Evolutionary conservation across 1,140 invertebrate species (phyloP).

Genomic region (Nixonia krombeini): DNA sequence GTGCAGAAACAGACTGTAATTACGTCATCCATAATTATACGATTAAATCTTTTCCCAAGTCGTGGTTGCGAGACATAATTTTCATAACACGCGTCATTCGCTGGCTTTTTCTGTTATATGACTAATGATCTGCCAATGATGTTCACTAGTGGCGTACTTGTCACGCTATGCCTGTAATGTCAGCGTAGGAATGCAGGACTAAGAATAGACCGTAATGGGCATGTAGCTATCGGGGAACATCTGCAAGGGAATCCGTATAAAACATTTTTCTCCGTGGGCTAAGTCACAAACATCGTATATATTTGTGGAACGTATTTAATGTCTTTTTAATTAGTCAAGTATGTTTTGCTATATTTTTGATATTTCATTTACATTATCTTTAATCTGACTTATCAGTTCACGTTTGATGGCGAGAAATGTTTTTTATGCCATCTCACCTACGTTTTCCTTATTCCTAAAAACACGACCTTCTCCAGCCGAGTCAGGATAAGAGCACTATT

Average conservation of each 20-base stretch:
- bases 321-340: background rate
- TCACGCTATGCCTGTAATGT: conserved; percentile 30
- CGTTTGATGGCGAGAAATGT: too few species aligned
- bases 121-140: conserved; percentile 41
- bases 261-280: conserved; percentile 9
- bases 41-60: conserved; percentile 24
- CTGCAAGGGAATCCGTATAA: conserved; percentile 16
- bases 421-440: too few species aligned
- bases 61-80: conserved; percentile 18
- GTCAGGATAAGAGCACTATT: background rate
- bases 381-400: too few species aligned
- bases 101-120: conserved; percentile 16
- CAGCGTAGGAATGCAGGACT: conserved; percentile 23
- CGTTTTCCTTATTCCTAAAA: too few species aligned
- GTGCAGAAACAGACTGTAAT: conserved; percentile 2
- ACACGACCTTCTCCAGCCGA: too few species aligned
- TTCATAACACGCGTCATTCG: conserved; percentile 19
- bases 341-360: too few species aligned
- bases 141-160: conserved; percentile 27
- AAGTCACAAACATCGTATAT: background rate
- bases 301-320: background rate
- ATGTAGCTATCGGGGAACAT: conserved; percentile 32
- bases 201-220: conserved; percentile 35
- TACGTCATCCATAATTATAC: conserved; percentile 9
- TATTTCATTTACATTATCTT: too few species aligned